These are phyloP conservation scores for Siderastrea siderea DNA, from an alignment of 92 coral and sea anemone species.

Conservation along the genomic window DNA sequence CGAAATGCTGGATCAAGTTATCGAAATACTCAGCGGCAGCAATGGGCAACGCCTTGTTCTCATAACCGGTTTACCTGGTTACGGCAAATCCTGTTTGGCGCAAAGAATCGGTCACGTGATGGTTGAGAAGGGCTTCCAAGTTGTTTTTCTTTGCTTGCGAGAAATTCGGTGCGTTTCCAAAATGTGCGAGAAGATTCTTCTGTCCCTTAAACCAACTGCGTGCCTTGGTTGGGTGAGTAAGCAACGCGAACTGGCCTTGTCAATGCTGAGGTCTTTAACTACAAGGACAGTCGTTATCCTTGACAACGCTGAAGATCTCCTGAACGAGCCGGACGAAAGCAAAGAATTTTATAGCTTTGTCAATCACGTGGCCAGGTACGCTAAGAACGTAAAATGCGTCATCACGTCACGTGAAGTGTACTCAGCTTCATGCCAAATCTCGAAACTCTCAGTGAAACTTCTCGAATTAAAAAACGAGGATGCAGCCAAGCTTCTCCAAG, in stretches of 20 bases:
- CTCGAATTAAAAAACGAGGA: conserved; percentile 36
- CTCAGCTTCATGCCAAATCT: conserved; percentile 16
- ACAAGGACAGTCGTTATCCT: conserved; percentile 40
- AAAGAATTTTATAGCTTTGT: conserved; percentile 50
- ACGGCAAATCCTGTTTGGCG: conserved; percentile 71
- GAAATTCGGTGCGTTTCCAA: conserved; percentile 51
- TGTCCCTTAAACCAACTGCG: conserved; percentile 20
- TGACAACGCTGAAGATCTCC: conserved; percentile 70
- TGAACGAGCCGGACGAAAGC: not conserved
- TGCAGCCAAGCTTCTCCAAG: conserved; percentile 24
- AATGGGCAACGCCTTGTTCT: conserved; percentile 63
- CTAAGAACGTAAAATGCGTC: conserved; percentile 53
- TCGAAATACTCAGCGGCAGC: conserved; percentile 35
- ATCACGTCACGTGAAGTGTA: conserved; percentile 55
- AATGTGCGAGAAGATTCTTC: conserved; percentile 47
- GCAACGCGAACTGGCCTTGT: conserved; percentile 28
- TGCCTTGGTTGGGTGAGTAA: conserved; percentile 28
- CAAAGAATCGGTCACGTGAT: conserved; percentile 59
- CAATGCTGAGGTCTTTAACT: conserved; percentile 20
- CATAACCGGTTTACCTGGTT: conserved; percentile 75
- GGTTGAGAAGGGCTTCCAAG: conserved; percentile 48
- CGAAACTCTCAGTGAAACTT: conserved; percentile 39
- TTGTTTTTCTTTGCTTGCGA: conserved; percentile 56
- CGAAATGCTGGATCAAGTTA: conserved; percentile 34
- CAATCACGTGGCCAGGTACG: conserved; percentile 40